Evolutionary conservation across 2,797 vertebrate genomes (phyloP), one percentile per base, ranked within the genome.

Genomic region (Protosalanx chinensis): DNA sequence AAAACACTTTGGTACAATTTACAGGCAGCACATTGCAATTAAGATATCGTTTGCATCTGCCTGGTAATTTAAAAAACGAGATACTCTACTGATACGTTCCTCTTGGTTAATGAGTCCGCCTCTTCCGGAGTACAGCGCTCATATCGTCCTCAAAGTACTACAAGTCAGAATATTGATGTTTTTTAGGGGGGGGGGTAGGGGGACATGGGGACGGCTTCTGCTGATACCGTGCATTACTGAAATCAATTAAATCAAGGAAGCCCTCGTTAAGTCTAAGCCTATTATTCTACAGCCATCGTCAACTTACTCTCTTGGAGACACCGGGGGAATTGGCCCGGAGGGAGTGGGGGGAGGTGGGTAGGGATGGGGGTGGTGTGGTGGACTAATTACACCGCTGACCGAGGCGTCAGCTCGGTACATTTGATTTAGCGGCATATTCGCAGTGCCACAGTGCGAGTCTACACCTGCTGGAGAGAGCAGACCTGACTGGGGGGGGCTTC

Each of bases 51-150:
- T 87, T 86, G 72, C 72, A 74, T 83, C 71, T 35, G 4, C 79
- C 86, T 82, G 83, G 76, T 82, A 73, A 46, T 86, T 84, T 85
- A 64, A 86, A 64, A 86, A 78, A 85, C 6, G 12, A 76, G 72
- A 76, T 63, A 72, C 65, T 80, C 51, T 68, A 76, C 83, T 75
- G 58, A 63, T 57, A 57, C 27, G 16, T 64, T 82, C 78, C 73
- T 72, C 73, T 72, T 4, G 60, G 81, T 76, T 81, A 73, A 49
- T 30, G 30, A 76, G 64, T 76, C 75, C 76, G 70, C 74, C 74
- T 67, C 61, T 68, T 73, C 30, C 53, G 27, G 75, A 82, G 63
- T 51, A 70, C 23, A 27, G 41, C 3, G 20, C 75, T 68, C 77
- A 72, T 75, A 69, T 82, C 86, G 69, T 67, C 82, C 62, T 29